Evolutionary conservation across 2,888 invertebrate species (phyloP).

Genomic region (Myopa tessellatipennis): DNA sequence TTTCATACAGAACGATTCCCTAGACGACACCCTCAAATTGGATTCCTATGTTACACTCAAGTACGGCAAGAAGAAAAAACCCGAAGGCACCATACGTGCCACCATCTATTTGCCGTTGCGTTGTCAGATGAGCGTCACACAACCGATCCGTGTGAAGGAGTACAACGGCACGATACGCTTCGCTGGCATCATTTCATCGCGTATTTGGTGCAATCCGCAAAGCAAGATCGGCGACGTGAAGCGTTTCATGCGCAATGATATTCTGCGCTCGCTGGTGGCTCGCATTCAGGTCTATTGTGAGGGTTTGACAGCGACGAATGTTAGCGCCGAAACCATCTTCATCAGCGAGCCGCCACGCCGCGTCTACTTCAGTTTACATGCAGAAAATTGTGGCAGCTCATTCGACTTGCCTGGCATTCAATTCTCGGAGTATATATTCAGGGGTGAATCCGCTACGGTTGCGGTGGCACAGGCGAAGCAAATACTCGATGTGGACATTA

Average conservation of each 20-base stretch:
- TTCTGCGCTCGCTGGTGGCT: slow-evolving; percentile 85
- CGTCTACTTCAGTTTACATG: slow-evolving; percentile 78
- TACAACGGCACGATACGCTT: slow-evolving; percentile 63
- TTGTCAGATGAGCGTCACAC: slow-evolving; percentile 64
- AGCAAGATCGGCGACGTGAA: slow-evolving; percentile 80
- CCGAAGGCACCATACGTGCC: slow-evolving; percentile 61
- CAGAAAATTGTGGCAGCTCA: slow-evolving; percentile 62
- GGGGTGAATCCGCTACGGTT: slow-evolving; percentile 88
- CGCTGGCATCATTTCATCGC: slow-evolving; percentile 65
- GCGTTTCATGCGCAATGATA: slow-evolving; percentile 82
- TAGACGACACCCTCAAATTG: slow-evolving; percentile 73
- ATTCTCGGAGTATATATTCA: slow-evolving; percentile 91
- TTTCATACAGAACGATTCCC: slow-evolving; percentile 79
- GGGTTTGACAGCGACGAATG: slow-evolving; percentile 75
- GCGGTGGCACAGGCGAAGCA: slow-evolving; percentile 84
- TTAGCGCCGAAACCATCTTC: slow-evolving; percentile 66
- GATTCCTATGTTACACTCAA: slow-evolving; percentile 75
- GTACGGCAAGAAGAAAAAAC: slow-evolving; percentile 54
- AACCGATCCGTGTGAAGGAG: slow-evolving; percentile 55
- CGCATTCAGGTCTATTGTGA: slow-evolving; percentile 93
- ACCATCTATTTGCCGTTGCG: slow-evolving; percentile 79
- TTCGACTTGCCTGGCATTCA: slow-evolving; percentile 69
- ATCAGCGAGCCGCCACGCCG: slow-evolving; percentile 91
- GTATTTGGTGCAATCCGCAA: slow-evolving; percentile 83
- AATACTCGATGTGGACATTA: slow-evolving; percentile 80